phyloP scores from a whole-genome alignment of 2,113 vertebrate genomes.

The Macrotus californicus region DNA sequence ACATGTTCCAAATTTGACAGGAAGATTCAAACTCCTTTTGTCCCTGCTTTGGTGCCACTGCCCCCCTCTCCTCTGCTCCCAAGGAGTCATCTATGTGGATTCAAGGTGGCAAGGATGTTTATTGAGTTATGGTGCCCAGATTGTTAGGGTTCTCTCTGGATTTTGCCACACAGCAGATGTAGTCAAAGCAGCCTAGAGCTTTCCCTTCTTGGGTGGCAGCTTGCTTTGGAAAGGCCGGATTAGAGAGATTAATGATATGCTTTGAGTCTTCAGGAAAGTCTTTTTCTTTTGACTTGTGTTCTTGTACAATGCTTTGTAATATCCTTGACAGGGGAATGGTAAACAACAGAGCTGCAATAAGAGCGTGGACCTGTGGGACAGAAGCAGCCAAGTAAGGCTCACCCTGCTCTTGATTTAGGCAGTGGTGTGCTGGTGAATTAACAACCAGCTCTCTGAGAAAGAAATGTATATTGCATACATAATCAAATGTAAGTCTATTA shows the following conservation, averaged over 20 bases:
- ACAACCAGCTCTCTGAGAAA: neutral
- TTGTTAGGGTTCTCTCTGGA: neutral
- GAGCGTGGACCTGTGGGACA: neutral
- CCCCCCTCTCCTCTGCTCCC: neutral
- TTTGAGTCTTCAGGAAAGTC: neutral
- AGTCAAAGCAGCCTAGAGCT: neutral
- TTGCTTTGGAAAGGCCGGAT: neutral
- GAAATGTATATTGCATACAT: neutral
- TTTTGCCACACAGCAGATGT: neutral
- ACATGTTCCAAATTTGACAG: neutral
- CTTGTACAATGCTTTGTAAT: neutral
- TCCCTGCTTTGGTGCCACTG: neutral
- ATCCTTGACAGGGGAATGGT: neutral
- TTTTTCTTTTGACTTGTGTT: neutral
- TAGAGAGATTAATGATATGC: neutral
- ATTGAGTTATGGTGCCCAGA: neutral
- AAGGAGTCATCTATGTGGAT: neutral
- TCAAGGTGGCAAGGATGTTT: neutral
- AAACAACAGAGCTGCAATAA: neutral
- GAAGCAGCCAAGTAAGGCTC: neutral
- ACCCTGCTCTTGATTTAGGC: neutral
- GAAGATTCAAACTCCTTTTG: neutral
- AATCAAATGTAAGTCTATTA: neutral
- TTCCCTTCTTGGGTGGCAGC: neutral
- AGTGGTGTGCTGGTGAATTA: neutral